Conservation (phyloP, 2,797 vertebrate species). For the Acanthurus leucopareius region DNA sequence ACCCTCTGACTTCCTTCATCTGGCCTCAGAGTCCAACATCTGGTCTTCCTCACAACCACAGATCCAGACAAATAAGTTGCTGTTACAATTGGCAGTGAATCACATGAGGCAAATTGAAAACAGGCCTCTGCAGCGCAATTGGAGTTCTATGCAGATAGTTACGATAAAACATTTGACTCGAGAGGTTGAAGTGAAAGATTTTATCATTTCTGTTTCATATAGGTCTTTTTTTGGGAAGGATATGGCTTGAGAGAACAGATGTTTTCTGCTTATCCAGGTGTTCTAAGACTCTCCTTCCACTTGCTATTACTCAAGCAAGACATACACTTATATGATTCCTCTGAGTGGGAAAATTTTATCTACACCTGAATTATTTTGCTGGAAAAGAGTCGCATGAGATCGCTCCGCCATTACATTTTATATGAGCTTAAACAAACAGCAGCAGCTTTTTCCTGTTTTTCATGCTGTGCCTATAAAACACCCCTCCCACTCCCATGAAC, state of each 20-base stretch:
- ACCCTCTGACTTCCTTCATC: constrained; percentile 61
- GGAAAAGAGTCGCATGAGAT: constrained; percentile 29
- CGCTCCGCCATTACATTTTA: constrained; percentile 54
- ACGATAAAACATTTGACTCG: constrained; percentile 17
- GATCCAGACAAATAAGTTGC: constrained; percentile 62
- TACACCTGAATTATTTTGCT: constrained; percentile 33
- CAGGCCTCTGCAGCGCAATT: constrained; percentile 35
- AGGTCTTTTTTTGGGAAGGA: not conserved
- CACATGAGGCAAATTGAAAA: constrained; percentile 55
- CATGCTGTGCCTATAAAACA: constrained; percentile 57
- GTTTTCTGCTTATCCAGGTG: constrained; percentile 25
- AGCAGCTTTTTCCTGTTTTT: constrained; percentile 46
- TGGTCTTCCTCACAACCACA: constrained; percentile 58
- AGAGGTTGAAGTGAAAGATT: constrained; percentile 17
- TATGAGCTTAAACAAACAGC: constrained; percentile 61
- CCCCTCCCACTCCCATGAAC: constrained; percentile 13
- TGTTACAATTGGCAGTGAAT: constrained; percentile 66
- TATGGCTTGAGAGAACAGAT: constrained; percentile 2
- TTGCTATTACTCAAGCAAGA: not conserved
- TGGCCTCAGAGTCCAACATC: constrained; percentile 66
- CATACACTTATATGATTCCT: not conserved
- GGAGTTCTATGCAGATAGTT: constrained; percentile 36
- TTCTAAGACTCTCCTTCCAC: not conserved
- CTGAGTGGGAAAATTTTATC: constrained; percentile 40
- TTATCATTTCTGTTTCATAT: constrained; percentile 18